Conservation (phyloP, 2,888 invertebrate genomes). For the Melanchra persicariae region DNA sequence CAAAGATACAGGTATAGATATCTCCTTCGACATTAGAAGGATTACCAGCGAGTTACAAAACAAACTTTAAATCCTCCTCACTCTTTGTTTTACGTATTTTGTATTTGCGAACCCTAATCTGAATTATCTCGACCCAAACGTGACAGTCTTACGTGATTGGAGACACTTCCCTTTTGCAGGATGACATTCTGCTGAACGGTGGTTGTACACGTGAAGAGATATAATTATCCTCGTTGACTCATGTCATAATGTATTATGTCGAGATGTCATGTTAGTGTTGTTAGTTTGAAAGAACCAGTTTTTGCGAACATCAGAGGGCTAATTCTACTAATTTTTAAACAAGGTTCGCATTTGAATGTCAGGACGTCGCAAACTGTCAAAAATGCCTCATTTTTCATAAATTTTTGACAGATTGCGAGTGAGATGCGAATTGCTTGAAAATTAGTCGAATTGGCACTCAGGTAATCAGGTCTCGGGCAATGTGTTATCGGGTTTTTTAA, state of each 20-base stretch:
- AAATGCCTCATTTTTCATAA: too few species aligned
- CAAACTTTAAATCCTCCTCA: constrained; percentile 68
- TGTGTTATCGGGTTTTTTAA: too few species aligned
- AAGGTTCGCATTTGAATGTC: too few species aligned
- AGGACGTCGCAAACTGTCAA: too few species aligned
- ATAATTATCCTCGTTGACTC: not conserved
- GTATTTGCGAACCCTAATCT: constrained; percentile 75
- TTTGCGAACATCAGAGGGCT: too few species aligned
- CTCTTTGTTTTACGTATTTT: constrained; percentile 75
- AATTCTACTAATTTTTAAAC: too few species aligned
- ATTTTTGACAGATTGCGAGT: too few species aligned
- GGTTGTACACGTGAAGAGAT: constrained; percentile 8
- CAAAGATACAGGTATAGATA: not conserved
- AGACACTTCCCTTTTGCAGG: constrained; percentile 46
- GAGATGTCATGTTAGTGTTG: not conserved
- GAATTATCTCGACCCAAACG: constrained; percentile 75
- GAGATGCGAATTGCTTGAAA: too few species aligned
- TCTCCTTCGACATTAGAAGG: constrained; percentile 52
- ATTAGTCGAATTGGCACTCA: too few species aligned
- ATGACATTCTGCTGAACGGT: constrained; percentile 28
- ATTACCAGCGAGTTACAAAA: constrained; percentile 56
- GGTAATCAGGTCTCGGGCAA: too few species aligned
- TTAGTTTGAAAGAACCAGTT: not conserved
- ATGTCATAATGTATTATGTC: constrained; percentile 17
- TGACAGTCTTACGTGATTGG: constrained; percentile 73